These are phyloP conservation scores for Umimayanthus kanabou DNA, from an alignment of 92 coral and sea anemone genomes.

Conservation along the genomic window DNA sequence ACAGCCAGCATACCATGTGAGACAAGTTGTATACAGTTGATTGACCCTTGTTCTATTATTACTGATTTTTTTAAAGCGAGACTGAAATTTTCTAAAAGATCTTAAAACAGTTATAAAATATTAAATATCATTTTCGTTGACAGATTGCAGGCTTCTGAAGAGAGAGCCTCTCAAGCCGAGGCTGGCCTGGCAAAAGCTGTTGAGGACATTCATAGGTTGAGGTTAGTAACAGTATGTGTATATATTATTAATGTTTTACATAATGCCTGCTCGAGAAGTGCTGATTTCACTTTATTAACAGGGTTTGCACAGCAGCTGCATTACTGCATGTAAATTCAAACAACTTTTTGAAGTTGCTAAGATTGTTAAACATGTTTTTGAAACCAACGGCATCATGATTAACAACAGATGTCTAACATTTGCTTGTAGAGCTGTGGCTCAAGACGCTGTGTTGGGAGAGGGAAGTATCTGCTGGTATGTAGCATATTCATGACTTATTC, in stretches of 20 bases:
- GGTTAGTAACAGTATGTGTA: constrained; percentile 44
- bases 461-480: constrained; percentile 20
- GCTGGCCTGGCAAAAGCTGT: constrained; percentile 79
- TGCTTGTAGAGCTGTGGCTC: constrained; percentile 8
- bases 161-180: constrained; percentile 79
- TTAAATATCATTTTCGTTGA: background rate
- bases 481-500: background rate
- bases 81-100: background rate
- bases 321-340: too few species aligned
- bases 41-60: background rate
- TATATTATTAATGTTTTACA: too few species aligned
- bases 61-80: background rate
- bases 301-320: too few species aligned
- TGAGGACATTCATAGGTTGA: constrained; percentile 74
- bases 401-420: background rate
- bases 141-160: constrained; percentile 73
- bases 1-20: background rate
- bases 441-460: constrained; percentile 13
- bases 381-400: background rate
- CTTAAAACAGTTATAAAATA: background rate
- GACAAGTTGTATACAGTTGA: too few species aligned
- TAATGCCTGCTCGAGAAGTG: too few species aligned
- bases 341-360: background rate
- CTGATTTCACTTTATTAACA: too few species aligned
- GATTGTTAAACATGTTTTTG: background rate